Base-by-base conservation (phyloP, 1,140 invertebrate species). In the Papilio xuthus region DNA sequence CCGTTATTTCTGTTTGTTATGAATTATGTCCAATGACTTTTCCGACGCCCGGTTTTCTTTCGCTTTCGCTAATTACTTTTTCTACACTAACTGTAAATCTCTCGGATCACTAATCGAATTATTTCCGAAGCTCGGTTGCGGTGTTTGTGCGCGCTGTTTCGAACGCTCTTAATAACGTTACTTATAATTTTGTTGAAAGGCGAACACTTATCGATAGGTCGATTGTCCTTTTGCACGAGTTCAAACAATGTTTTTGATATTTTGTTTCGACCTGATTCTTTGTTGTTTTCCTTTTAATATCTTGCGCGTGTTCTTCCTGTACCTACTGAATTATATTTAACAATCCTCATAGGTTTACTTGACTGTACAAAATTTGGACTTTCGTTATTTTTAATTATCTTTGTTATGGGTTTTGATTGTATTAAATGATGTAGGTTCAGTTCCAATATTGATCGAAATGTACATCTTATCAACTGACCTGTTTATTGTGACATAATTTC, bases 1-100 rank as follows among this genome's bases (percentile, higher is more conserved):
- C 89, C 89, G 90, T 93, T 93, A 93, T 92, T 93, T 92, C 87
- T 93, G 89, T 93, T 94, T 92, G 91, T 92, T 94, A 93, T 94
- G 90, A 94, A 93, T 92, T 92, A 94, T 93, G 88, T 90, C 88
- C 88, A 91, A 92, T 92, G 89, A 93, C 89, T 92, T 93, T 92
- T 90, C 89, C 89, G 88, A 88, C 89, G 87, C 86, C 86, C 86
- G 88, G 86, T 82, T 92, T 92, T 91, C 91, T 92, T 93, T 92
- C 90, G 87, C 85, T 91, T 91, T 90, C 88, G 88, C 90, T 93
- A 93, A 93, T 93, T 92, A 92, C 91, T 90, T 92, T 92, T 90
- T 90, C 86, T 90, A 87, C 88, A 90, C 87, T 88, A 91, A 93
- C 88, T 91, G 91, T 91, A 92, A 92, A 93, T 92, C 90, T 88